Conservation (phyloP, 2,888 invertebrate genomes). For the Thumatha senex region DNA sequence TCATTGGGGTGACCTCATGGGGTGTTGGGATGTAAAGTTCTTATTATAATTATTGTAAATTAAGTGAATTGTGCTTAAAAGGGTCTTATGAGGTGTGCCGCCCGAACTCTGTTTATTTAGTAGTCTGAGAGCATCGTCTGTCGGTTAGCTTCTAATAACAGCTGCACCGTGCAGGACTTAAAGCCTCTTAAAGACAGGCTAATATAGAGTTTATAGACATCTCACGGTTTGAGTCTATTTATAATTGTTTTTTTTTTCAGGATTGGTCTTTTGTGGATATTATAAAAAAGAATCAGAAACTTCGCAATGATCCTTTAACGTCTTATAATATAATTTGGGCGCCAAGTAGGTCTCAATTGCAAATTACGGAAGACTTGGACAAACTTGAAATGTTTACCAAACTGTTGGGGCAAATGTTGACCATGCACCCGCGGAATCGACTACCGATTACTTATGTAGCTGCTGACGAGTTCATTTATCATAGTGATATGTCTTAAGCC, state of each 20-base stretch:
- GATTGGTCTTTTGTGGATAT: background rate
- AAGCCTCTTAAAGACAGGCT: no score
- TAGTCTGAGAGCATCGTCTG: no score
- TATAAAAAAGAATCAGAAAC: conserved; percentile 25
- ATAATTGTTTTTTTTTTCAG: background rate
- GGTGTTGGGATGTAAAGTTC: no score
- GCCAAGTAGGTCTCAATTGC: background rate
- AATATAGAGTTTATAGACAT: no score
- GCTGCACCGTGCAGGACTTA: no score
- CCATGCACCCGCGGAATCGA: conserved; percentile 47
- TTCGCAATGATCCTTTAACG: conserved; percentile 23
- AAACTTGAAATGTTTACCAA: conserved; percentile 35
- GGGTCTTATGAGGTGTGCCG: no score
- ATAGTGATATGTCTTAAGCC: conserved; percentile 1
- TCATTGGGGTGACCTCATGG: no score
- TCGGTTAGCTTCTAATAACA: no score
- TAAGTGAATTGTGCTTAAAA: no score
- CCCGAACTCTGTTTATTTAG: no score
- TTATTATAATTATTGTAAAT: no score
- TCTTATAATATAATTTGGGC: conserved; percentile 35
- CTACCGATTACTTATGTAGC: conserved; percentile 52
- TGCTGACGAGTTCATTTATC: conserved; percentile 46
- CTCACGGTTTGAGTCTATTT: no score
- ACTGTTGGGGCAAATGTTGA: conserved; percentile 55
- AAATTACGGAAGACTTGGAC: conserved; percentile 20